Conservation (phyloP, 2,113 vertebrate species). For the Pagrus major region DNA sequence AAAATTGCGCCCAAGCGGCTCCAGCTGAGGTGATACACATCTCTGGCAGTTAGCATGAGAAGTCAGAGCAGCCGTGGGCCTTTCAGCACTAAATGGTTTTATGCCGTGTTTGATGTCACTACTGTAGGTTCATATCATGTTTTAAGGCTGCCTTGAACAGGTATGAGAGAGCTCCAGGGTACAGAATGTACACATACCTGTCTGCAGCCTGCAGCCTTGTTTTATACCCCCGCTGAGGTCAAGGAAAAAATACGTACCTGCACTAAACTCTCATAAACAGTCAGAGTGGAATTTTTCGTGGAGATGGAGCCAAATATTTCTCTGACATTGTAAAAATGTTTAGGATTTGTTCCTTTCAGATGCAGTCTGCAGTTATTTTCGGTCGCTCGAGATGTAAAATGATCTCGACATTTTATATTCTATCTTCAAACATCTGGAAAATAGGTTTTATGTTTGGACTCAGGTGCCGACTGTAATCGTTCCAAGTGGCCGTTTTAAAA, state of each 20-base stretch:
- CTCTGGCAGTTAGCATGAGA: constrained; percentile 56
- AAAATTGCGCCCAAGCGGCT: not conserved
- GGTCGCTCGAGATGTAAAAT: not conserved
- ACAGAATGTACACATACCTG: constrained; percentile 60
- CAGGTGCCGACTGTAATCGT: constrained; percentile 3
- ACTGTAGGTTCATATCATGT: constrained; percentile 39
- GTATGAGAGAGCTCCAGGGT: constrained; percentile 43
- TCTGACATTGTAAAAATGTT: constrained; percentile 35
- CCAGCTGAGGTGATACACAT: constrained; percentile 50
- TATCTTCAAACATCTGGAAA: constrained; percentile 37
- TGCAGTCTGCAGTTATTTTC: not conserved
- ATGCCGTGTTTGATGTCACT: constrained; percentile 68
- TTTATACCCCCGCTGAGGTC: constrained; percentile 24
- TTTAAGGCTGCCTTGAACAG: constrained; percentile 51
- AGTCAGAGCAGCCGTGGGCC: constrained; percentile 48
- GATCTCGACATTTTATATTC: constrained; percentile 16
- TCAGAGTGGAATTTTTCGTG: constrained; percentile 40
- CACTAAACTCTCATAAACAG: not conserved
- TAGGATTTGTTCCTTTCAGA: constrained; percentile 27
- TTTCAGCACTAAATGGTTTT: constrained; percentile 71
- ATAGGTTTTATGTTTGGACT: constrained; percentile 25
- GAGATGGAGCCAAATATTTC: constrained; percentile 44
- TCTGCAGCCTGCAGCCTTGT: not conserved
- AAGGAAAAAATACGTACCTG: constrained; percentile 4
- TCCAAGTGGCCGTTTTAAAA: constrained; percentile 13